phyloP scores from a whole-genome alignment of 2,797 vertebrate species.

The Steatocranus sp. region DNA sequence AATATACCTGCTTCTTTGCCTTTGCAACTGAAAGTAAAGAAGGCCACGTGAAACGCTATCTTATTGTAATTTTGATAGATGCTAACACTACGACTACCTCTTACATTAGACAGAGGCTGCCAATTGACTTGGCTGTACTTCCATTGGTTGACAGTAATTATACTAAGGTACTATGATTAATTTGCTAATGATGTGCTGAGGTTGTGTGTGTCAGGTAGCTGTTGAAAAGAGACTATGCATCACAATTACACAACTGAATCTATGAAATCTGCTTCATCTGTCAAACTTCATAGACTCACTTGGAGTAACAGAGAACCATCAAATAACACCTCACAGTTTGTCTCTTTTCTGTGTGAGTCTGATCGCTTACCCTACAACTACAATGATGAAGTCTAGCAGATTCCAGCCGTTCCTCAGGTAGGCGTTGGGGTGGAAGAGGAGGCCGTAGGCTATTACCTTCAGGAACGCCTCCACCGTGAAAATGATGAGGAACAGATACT shows the following conservation, averaged over 20 bases:
- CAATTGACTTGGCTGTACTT: constrained; percentile 23
- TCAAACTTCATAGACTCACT: neutral
- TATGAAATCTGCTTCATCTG: neutral
- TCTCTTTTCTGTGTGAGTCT: neutral
- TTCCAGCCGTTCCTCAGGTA: constrained; percentile 99
- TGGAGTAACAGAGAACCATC: neutral
- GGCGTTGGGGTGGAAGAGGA: constrained; percentile 97
- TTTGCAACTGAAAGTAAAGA: neutral
- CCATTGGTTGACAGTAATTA: constrained; percentile 40
- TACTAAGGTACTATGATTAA: neutral
- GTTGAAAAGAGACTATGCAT: neutral
- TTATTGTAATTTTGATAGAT: neutral
- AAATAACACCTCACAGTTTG: neutral
- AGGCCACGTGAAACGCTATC: neutral
- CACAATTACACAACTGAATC: neutral
- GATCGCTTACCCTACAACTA: constrained; percentile 94
- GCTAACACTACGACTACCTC: neutral
- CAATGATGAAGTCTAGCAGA: constrained; percentile 98
- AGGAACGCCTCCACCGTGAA: constrained; percentile 99
- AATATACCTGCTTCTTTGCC: neutral
- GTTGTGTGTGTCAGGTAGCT: neutral
- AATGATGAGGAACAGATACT: constrained; percentile 99
- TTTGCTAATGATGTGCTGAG: constrained; percentile 3
- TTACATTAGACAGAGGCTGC: constrained; percentile 4
- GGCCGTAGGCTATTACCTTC: constrained; percentile 98